Conservation (phyloP, 2,888 invertebrate genomes). For the Spicauda simplicius region DNA sequence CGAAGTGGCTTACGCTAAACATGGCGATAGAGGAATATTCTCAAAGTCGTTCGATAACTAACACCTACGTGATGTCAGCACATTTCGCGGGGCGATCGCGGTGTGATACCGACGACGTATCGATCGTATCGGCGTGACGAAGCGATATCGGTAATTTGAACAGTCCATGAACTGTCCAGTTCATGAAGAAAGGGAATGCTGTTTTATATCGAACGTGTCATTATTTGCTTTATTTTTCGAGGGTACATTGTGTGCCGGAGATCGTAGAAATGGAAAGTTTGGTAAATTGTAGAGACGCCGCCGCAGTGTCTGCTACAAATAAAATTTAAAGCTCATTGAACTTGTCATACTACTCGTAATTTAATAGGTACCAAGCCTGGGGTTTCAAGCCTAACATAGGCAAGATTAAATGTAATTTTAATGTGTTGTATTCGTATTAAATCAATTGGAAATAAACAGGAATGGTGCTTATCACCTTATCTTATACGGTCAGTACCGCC, state of each 20-base stretch:
- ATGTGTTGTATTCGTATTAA: too few relatives aligned
- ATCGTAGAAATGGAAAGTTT: slow-evolving; percentile 40
- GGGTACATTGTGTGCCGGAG: slow-evolving; percentile 31
- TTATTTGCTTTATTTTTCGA: slow-evolving; percentile 64
- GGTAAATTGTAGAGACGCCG: slow-evolving; percentile 22
- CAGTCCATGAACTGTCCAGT: slow-evolving; percentile 71
- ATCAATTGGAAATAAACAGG: too few relatives aligned
- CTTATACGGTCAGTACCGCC: too few relatives aligned
- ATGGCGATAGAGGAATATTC: slow-evolving; percentile 53
- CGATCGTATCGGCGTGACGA: slow-evolving; percentile 79
- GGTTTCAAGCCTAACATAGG: too few relatives aligned
- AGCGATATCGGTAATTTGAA: slow-evolving; percentile 73
- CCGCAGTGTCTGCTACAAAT: slow-evolving; percentile 9
- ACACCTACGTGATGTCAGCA: slow-evolving; percentile 81
- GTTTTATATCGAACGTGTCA: slow-evolving; percentile 62
- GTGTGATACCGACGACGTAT: slow-evolving; percentile 78
- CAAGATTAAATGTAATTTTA: too few relatives aligned
- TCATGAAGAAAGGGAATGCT: slow-evolving; percentile 66
- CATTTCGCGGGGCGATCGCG: slow-evolving; percentile 76
- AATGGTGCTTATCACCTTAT: too few relatives aligned
- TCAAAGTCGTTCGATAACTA: slow-evolving; percentile 62
- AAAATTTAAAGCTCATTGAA: slow-evolving; percentile 22
- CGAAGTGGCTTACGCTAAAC: slow-evolving; percentile 12
- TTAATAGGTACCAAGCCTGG: background rate
- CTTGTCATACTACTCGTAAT: background rate